Evolutionary conservation across 2,888 invertebrate species (phyloP), one percentile per base, ranked within the genome.

Genomic region (Tetramorium bicarinatum): DNA sequence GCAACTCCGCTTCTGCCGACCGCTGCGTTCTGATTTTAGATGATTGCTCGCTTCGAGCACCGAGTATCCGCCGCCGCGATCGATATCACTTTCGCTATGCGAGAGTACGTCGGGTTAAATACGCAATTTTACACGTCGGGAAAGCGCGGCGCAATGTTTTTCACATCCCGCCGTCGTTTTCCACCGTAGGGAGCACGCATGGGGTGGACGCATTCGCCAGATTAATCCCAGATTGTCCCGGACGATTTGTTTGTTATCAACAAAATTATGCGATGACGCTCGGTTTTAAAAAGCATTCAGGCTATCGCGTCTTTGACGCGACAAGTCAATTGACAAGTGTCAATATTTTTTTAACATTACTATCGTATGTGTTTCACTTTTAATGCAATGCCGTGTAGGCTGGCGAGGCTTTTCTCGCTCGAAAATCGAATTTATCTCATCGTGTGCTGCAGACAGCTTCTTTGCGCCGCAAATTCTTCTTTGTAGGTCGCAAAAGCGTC

Each of bases 31-130:
- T 59, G 79, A 79, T 79, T 79, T 79, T 38, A 47, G 71, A 47
- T 47, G 79, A 79, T 71, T 21, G 69, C 56, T 44, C 59, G 47
- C 47, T 71, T 79, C 44, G 44, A 56, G 69, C 56, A 34, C 21
- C 62, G 62, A 49, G 75, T 21, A 66, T 77, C 13, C 76, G 56
- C 29, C n/a, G 11, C 47, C 44, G n/a, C 44, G 47, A 59, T 79
- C 79, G 79, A 79, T 79, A 79, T 71, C 71, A 79, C 79, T 79
- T 79, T 79, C 79, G 34, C 71, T 71, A n/a, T 38, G 52, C 56
- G 34, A 71, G 21, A 69, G 52, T 54, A 54, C 66, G 44, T 56
- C 11, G 79, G 47, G 71, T 59, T 71, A 79, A 71, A 59, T 47
- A 64, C 44, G 56, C 69, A 79, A 69, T 79, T 59, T 59, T 7